A percentile compares a stretch with the other conserved stretches of the same genome.
phyloP scores from a whole-genome alignment of 2,797 vertebrate genomes.

The Emys orbicularis region DNA sequence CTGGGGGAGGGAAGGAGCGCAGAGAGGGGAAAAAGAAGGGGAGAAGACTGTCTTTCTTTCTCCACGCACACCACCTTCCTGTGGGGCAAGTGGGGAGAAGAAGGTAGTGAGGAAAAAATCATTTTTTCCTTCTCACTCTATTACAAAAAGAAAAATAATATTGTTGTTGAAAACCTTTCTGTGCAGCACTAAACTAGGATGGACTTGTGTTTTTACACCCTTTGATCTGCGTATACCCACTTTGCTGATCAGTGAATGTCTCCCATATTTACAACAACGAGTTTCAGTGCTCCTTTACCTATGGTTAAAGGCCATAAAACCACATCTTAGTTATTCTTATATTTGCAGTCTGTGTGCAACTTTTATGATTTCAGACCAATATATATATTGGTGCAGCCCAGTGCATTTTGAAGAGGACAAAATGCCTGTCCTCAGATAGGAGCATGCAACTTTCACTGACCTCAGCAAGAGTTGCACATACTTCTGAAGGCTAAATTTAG shows the following conservation, averaged over 20 bases:
- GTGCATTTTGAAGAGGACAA: neutral
- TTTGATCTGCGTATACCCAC: neutral
- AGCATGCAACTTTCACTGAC: neutral
- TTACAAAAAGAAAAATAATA: too few relatives aligned
- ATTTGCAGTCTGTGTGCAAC: neutral
- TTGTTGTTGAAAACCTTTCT: neutral
- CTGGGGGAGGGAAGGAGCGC: neutral
- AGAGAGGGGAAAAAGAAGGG: too few relatives aligned
- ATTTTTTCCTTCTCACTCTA: too few relatives aligned
- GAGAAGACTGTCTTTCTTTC: neutral
- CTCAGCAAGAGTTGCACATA: neutral
- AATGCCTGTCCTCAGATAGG: neutral
- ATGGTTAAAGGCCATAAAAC: neutral
- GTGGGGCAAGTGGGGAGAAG: neutral
- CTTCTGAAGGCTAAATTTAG: neutral
- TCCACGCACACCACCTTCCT: neutral
- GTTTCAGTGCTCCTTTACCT: neutral
- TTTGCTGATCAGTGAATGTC: neutral
- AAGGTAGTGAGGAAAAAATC: neutral
- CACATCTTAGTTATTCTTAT: neutral
- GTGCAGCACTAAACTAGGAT: neutral
- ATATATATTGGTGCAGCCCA: neutral
- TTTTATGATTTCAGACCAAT: neutral
- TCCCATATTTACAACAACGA: neutral
- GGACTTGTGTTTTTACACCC: neutral